Evolutionary conservation across 2,113 vertebrate genomes (phyloP).

Genomic region (Solea solea): DNA sequence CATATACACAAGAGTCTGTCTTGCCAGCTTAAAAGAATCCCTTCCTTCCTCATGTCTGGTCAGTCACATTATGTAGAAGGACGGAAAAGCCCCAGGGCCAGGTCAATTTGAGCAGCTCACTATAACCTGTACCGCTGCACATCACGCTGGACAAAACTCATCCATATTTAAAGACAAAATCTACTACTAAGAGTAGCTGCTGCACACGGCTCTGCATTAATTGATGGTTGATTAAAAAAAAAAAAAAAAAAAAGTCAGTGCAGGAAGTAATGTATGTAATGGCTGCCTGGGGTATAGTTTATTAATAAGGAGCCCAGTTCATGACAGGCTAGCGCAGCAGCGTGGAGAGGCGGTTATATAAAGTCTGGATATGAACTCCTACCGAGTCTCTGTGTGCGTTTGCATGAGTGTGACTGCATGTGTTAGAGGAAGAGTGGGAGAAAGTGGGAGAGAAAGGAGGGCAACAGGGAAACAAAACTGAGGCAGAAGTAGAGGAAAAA

Average conservation of each 20-base stretch:
- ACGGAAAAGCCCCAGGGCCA: conserved; percentile 65
- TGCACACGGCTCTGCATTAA: conserved; percentile 72
- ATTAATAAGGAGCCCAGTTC: conserved; percentile 78
- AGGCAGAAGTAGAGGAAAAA: conserved; percentile 16
- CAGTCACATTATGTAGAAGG: conserved; percentile 44
- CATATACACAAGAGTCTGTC: conserved; percentile 6
- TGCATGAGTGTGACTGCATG: conserved; percentile 21
- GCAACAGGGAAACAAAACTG: conserved; percentile 32
- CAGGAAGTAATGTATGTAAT: conserved; percentile 76
- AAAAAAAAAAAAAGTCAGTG: conserved; percentile 53
- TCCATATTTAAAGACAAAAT: conserved; percentile 77
- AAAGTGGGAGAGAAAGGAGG: conserved; percentile 41
- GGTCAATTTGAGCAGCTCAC: conserved; percentile 69
- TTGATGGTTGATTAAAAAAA: conserved; percentile 75
- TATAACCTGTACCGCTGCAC: conserved; percentile 60
- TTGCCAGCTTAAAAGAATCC: conserved; percentile 35
- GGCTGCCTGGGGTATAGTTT: conserved; percentile 75
- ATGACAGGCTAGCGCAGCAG: conserved; percentile 62
- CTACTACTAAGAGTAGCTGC: conserved; percentile 62
- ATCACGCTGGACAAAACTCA: conserved; percentile 58
- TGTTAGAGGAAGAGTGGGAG: conserved; percentile 31
- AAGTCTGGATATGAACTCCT: conserved; percentile 61
- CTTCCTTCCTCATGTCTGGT: conserved; percentile 41
- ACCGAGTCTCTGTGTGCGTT: conserved; percentile 25
- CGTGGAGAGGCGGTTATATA: conserved; percentile 67